Evolutionary conservation across 1,140 invertebrate genomes (phyloP), one percentile per base, ranked within the genome.

Genomic region (Ephestia elutella): DNA sequence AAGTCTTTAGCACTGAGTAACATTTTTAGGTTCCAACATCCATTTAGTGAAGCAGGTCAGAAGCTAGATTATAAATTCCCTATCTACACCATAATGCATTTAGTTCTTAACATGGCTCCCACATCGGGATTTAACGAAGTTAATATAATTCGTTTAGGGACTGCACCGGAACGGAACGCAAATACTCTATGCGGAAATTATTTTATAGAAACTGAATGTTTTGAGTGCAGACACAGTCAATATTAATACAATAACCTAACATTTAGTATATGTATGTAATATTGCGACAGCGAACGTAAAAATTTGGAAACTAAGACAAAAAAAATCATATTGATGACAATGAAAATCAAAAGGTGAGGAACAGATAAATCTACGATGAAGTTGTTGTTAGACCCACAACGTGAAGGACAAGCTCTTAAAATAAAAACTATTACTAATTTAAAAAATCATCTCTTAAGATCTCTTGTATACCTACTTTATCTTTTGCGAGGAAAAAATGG

Each of bases 121-220:
- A 44, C 38, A 44, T 44, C 38, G 38, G 5, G 38, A 44, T 44
- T 44, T 44, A 44, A 44, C 38, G 38, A 44, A 44, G 38, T 44
- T 44, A 44, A 44, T 44, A 44, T 44, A 44, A 44, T 44, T 44
- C 38, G 38, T 17, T 44, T 44, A 44, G 38, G 5, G 38, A 17
- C 13, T 44, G 38, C 38, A 15, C 0, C 38, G 38, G 38, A 44
- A n/a, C 38, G 38, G 38, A 44, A 44, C 38, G 38, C 38, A 44
- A 44, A 44, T 44, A 44, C 5, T 17, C 38, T 44, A 7, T 15
- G 38, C 9, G 32, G 32, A 35, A 35, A 35, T 9, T 10, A 35
- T 35, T 35, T 35, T 13, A 35, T 35, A 13, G 38, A 44, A 44
- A 44, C 15, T 10, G 11, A 8, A 10, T 8, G 8, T 11, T 32